A percentile compares a stretch with the other conserved stretches of the same genome.
Evolutionary conservation across 2,888 invertebrate species (phyloP).

Genomic region (Tubulanus polymorphus): DNA sequence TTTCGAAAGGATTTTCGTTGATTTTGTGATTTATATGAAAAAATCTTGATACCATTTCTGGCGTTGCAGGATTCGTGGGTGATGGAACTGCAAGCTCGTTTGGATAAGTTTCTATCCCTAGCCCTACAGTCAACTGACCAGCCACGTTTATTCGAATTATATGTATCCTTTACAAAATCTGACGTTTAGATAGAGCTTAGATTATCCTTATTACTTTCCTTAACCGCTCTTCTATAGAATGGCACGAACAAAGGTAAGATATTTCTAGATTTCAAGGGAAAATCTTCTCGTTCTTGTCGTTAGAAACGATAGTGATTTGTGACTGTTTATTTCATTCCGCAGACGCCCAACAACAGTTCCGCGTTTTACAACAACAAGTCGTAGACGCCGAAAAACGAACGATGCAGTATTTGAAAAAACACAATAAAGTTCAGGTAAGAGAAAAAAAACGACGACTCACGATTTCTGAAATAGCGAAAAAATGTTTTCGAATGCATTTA

Average conservation of each 20-base stretch:
- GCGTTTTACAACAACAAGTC: slow-evolving; percentile 36
- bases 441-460: background rate
- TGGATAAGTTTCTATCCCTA: slow-evolving; percentile 48
- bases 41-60: slow-evolving; percentile 8
- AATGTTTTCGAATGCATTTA: background rate
- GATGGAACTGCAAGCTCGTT: slow-evolving; percentile 40
- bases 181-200: background rate
- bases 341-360: slow-evolving; percentile 30
- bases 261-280: background rate
- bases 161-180: slow-evolving; percentile 44
- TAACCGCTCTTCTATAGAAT: slow-evolving; percentile 4
- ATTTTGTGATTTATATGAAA: too few species aligned
- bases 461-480: too few species aligned
- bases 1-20: too few species aligned
- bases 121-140: slow-evolving; percentile 43
- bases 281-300: too few species aligned
- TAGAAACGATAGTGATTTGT: too few species aligned
- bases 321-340: too few species aligned
- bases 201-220: background rate
- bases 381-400: slow-evolving; percentile 43
- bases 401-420: slow-evolving; percentile 42
- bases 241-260: slow-evolving; percentile 2
- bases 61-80: slow-evolving; percentile 50
- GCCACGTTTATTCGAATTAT: slow-evolving; percentile 49
- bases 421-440: slow-evolving; percentile 46